Percentiles rank a stretch among this genome's conserved stretches.
Conservation (phyloP, 2,113 vertebrate genomes). For the Bettongia penicillata region DNA sequence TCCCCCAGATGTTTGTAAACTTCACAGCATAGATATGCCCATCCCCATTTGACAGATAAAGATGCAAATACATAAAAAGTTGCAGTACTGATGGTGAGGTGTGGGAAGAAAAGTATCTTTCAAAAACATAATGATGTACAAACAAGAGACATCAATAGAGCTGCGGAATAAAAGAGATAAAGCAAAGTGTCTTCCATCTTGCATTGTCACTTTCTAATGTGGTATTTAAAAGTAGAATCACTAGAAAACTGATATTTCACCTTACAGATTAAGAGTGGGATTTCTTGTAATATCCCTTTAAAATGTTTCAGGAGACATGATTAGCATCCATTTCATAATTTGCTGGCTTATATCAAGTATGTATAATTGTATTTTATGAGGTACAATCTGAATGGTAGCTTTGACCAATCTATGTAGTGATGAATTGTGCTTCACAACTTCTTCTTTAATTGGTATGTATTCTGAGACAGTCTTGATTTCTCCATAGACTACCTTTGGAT, state of each 20-base stretch:
- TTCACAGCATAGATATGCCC: background rate
- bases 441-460: conserved; percentile 36
- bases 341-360: background rate
- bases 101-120: background rate
- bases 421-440: background rate
- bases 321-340: background rate
- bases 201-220: background rate
- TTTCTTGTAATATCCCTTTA: background rate
- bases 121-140: background rate
- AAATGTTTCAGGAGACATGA: background rate
- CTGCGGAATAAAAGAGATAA: background rate
- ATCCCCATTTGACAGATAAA: background rate
- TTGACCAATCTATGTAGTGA: background rate
- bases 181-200: background rate
- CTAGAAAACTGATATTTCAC: background rate
- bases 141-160: background rate
- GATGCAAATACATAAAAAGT: background rate
- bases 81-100: background rate
- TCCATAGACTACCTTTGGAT: background rate
- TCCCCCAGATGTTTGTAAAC: background rate
- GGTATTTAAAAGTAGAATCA: background rate
- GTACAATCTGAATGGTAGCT: background rate
- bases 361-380: background rate
- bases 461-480: background rate
- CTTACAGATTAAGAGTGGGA: background rate